These are phyloP conservation scores for Macrophya alboannulata DNA, from an alignment of 2,888 invertebrate species.

Conservation along the genomic window DNA sequence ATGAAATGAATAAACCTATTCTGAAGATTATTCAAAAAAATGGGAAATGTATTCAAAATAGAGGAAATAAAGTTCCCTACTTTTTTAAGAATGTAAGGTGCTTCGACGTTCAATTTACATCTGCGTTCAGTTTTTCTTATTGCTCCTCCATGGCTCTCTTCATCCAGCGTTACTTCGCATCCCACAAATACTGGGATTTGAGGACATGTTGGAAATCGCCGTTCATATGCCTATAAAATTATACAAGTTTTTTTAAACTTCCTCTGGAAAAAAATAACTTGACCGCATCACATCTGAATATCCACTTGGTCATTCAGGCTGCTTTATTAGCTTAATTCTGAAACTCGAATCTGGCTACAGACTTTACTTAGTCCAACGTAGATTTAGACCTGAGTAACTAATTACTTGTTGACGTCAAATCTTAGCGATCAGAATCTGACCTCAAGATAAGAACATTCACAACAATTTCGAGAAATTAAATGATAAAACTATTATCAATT, in stretches of 20 bases:
- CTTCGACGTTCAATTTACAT: slow-evolving; percentile 95
- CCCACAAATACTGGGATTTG: slow-evolving; percentile 97
- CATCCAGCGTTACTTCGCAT: slow-evolving; percentile 91
- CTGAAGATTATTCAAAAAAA: not conserved
- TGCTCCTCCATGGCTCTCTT: slow-evolving; percentile 89
- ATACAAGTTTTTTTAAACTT: slow-evolving; percentile 42
- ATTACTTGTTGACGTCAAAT: slow-evolving; percentile 60
- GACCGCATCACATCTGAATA: not conserved
- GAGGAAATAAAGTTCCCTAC: slow-evolving; percentile 79
- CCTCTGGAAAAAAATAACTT: not conserved
- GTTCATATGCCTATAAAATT: slow-evolving; percentile 92
- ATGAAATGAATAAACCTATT: not conserved
- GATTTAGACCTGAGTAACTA: slow-evolving; percentile 58
- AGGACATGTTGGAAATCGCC: slow-evolving; percentile 95
- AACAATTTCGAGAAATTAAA: not conserved
- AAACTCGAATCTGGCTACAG: not conserved
- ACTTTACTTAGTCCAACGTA: not conserved
- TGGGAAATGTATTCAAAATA: not conserved
- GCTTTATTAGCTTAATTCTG: not conserved
- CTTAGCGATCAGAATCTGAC: not conserved
- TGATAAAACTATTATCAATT: not conserved
- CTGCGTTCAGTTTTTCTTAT: slow-evolving; percentile 90
- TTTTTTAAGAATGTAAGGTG: slow-evolving; percentile 96
- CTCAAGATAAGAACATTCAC: not conserved
- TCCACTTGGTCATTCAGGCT: not conserved